Evolutionary conservation across 1,140 invertebrate species (phyloP).

Genomic region (Agrypnia vestita): DNA sequence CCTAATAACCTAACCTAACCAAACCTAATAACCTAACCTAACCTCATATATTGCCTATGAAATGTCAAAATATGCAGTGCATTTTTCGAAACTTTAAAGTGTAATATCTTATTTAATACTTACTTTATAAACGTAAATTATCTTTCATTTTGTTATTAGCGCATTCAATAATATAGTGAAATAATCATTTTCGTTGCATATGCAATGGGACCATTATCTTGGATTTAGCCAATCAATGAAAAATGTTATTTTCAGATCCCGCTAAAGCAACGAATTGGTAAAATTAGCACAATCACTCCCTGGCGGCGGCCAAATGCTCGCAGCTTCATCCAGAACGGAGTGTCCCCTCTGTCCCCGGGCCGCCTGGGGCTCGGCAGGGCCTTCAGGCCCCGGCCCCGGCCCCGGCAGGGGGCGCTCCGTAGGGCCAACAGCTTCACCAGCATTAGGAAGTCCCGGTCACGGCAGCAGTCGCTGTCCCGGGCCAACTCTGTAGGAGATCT

Average conservation of each 20-base stretch:
- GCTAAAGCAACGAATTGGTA: constrained; percentile 42
- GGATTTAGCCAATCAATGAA: too few species aligned
- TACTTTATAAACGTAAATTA: too few species aligned
- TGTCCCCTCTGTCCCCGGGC: constrained; percentile 6
- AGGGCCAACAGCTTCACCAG: constrained; percentile 18
- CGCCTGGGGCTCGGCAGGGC: not conserved
- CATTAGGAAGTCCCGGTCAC: not conserved
- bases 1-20: too few species aligned
- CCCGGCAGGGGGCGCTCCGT: not conserved
- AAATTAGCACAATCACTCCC: constrained; percentile 11
- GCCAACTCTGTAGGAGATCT: constrained; percentile 42
- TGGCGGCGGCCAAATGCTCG: not conserved
- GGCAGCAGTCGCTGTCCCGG: not conserved
- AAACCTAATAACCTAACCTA: too few species aligned
- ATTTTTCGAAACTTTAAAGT: too few species aligned
- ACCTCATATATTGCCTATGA: too few species aligned
- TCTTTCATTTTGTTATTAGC: too few species aligned
- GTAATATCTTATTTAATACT: too few species aligned
- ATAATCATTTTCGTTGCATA: too few species aligned
- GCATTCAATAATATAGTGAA: too few species aligned
- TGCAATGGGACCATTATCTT: too few species aligned
- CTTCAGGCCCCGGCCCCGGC: not conserved
- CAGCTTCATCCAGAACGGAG: constrained; percentile 3
- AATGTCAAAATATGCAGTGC: too few species aligned
- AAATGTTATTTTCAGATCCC: constrained; percentile 31